Conservation (phyloP, 2,797 vertebrate genomes). For the Myotis pilosus region DNA sequence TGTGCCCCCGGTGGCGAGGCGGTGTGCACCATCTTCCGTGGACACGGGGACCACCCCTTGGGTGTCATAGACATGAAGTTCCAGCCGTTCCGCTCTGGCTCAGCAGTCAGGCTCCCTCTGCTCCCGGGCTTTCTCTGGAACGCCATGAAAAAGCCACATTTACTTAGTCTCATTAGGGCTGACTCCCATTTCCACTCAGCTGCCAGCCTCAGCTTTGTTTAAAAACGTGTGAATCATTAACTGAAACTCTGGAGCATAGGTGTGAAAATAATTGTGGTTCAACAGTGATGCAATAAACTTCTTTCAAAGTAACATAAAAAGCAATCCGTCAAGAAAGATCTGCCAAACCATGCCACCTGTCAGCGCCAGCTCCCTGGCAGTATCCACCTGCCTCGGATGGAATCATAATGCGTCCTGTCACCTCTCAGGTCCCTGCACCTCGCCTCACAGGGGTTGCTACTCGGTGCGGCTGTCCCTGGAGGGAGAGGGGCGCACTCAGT, state of each 20-base stretch:
- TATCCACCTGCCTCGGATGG: slow-evolving; percentile 61
- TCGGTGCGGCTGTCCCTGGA: slow-evolving; percentile 73
- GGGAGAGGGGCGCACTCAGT: slow-evolving; percentile 63
- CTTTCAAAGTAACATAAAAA: slow-evolving; percentile 75
- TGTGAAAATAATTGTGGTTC: slow-evolving; percentile 81
- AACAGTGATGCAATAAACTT: slow-evolving; percentile 77
- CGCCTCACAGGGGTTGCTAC: slow-evolving; percentile 74
- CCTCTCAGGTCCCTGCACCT: slow-evolving; percentile 75
- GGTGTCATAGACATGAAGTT: background rate
- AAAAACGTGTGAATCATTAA: slow-evolving; percentile 81
- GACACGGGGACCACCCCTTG: background rate
- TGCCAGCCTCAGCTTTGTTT: slow-evolving; percentile 72
- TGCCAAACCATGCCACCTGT: slow-evolving; percentile 54
- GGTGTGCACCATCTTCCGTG: background rate
- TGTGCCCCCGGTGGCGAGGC: background rate
- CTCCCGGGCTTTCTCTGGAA: background rate
- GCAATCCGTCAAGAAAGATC: slow-evolving; percentile 54
- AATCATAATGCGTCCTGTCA: slow-evolving; percentile 64
- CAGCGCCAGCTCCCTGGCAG: slow-evolving; percentile 30
- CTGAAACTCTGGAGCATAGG: slow-evolving; percentile 78
- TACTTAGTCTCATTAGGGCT: slow-evolving; percentile 65
- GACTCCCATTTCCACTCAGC: slow-evolving; percentile 62
- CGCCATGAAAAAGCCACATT: background rate
- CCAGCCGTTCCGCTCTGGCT: background rate
- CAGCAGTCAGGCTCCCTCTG: background rate